Evolutionary conservation across 2,888 invertebrate species (phyloP).

Genomic region (Drosophila paranaensis): DNA sequence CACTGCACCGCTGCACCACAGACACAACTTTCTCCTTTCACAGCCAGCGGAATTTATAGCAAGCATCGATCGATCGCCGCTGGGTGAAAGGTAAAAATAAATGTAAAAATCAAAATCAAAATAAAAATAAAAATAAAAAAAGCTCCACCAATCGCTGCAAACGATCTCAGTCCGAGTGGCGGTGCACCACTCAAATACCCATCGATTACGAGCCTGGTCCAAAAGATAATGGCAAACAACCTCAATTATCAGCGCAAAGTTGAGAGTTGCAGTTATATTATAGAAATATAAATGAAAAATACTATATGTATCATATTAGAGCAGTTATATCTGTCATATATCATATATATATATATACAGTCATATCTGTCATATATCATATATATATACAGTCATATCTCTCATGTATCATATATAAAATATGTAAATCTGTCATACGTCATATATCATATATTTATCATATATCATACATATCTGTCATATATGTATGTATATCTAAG

Average conservation of each 20-base stretch:
- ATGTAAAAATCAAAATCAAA: no score
- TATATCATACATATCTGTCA: no score
- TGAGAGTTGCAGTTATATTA: not conserved
- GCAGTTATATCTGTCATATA: no score
- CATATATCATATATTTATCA: no score
- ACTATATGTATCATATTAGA: no score
- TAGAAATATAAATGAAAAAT: no score
- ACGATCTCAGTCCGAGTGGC: slow-evolving; percentile 12
- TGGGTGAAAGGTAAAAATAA: slow-evolving; percentile 53
- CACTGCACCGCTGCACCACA: slow-evolving; percentile 1
- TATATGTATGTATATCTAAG: no score
- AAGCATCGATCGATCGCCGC: slow-evolving; percentile 29
- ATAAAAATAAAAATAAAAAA: slow-evolving; percentile 10
- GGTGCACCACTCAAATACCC: not conserved
- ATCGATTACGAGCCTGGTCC: not conserved
- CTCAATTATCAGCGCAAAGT: not conserved
- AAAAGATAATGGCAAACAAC: not conserved
- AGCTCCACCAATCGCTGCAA: slow-evolving; percentile 15
- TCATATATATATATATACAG: no score
- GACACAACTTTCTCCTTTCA: slow-evolving; percentile 66
- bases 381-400: no score
- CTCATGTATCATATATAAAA: no score
- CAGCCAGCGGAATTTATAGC: slow-evolving; percentile 53
- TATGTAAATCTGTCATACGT: no score
- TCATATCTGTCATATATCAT: no score